Base-by-base conservation (phyloP, 2,888 invertebrate species). In the Hirtodrosophila histrioides region DNA sequence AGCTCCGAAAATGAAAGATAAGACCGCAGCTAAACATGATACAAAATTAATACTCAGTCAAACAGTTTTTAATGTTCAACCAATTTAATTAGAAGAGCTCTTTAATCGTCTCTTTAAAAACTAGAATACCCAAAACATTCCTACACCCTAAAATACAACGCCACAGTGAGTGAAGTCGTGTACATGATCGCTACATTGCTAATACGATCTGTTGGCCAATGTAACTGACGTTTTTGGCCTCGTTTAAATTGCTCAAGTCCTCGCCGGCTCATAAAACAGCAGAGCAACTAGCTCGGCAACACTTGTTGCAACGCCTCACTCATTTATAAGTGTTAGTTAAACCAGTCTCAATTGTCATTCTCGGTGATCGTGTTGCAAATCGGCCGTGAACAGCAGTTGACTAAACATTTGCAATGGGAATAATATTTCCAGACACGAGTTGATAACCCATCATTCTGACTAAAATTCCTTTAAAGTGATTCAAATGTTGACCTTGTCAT, bases 341-440 rank as follows among this genome's bases (percentile, higher is more conserved):
- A 71, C 69, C 65, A 65, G 71, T 69, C 69, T 60, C 33, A 35
- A 69, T 55, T 57, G 55, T 5, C 50, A 60, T 54, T 68, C 55
- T 53, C 33, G n/a, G 17, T 23, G 50, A 40, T 40, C 55, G 63
- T 53, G 48, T 29, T 27, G 53, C 43, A 53, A 56, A 62, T 62
- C 48, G 46, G 37, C 48, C 27, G 27, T 27, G 27, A 27, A 27
- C 27, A 27, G 27, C 4, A 27, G 27, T 27, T 27, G 27, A 4
- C 6, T 27, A 27, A 27, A 27, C 27, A 27, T 27, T 27, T 27
- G 27, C 27, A 27, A 5, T 31, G 31, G 7, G 9, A 31, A 7
- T 4, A 31, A 31, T 3, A 8, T 31, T 31, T 9, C 9, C 7
- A 31, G 9, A 31, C 7, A 6, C 9, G 31, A 8, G 9, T 31